These are phyloP conservation scores for Dendrophyllia cribrosa DNA, from an alignment of 64 coral and sea anemone species.

Conservation along the genomic window DNA sequence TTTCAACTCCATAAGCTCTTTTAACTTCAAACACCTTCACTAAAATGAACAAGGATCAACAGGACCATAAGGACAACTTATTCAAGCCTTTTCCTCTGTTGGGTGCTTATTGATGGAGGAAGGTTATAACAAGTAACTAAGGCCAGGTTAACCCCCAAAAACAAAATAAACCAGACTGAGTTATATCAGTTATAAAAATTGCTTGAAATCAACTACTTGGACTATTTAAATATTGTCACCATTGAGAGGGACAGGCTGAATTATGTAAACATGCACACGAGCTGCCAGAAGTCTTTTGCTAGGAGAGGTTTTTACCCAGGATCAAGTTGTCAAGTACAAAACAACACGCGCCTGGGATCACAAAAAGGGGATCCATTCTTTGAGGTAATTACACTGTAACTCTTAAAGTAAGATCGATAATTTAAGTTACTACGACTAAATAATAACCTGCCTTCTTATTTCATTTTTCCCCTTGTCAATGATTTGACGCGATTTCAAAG, in stretches of 20 bases:
- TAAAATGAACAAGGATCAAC: constrained; percentile 64
- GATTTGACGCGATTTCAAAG: too few species aligned
- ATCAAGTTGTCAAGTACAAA: too few species aligned
- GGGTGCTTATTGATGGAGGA: constrained; percentile 32
- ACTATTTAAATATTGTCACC: neutral
- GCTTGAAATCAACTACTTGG: neutral
- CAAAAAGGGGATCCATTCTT: too few species aligned
- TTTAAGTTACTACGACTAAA: too few species aligned
- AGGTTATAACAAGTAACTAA: constrained; percentile 54
- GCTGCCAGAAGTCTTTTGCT: too few species aligned
- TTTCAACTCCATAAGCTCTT: constrained; percentile 44
- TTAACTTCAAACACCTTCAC: constrained; percentile 71
- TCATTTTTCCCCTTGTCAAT: too few species aligned
- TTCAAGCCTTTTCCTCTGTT: constrained; percentile 43
- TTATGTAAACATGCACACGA: too few species aligned
- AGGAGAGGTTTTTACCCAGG: too few species aligned
- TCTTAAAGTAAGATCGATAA: too few species aligned
- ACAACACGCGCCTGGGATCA: too few species aligned
- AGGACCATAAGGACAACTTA: constrained; percentile 25
- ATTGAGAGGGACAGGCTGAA: constrained; percentile 18
- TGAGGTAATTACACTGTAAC: too few species aligned
- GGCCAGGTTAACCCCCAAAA: constrained; percentile 45
- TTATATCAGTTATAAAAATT: constrained; percentile 57
- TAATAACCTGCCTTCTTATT: too few species aligned
- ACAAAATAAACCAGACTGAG: constrained; percentile 45